These are phyloP conservation scores for Cybosia mesomella DNA, from an alignment of 2,888 invertebrate species.

Conservation along the genomic window DNA sequence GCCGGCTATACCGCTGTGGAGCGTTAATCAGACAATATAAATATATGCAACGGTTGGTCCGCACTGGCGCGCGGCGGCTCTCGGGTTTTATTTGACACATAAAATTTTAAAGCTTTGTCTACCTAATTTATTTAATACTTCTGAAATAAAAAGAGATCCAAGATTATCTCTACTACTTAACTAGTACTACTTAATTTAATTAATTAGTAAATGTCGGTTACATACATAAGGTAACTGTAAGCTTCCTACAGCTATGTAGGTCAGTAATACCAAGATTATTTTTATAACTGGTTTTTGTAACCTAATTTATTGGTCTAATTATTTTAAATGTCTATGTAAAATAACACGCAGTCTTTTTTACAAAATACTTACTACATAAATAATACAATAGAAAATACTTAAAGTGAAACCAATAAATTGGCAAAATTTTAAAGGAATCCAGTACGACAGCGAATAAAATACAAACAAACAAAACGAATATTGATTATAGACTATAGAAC, in stretches of 20 bases:
- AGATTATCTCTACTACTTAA: no score
- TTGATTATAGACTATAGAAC: no score
- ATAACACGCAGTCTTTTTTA: no score
- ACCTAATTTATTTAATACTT: constrained; percentile 1
- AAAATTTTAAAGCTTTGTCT: constrained; percentile 15
- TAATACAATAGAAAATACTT: no score
- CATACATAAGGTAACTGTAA: not conserved
- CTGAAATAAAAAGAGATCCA: constrained; percentile 3
- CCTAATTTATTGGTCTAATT: no score
- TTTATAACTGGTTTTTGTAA: not conserved
- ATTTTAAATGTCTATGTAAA: no score
- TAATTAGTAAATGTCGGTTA: not conserved
- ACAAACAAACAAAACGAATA: no score
- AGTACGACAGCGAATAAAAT: no score
- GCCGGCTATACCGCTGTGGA: constrained; percentile 50
- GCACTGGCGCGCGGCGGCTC: constrained; percentile 11
- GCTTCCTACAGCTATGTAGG: not conserved
- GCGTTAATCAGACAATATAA: constrained; percentile 44
- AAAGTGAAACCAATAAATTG: no score
- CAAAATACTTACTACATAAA: no score
- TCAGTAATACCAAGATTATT: no score
- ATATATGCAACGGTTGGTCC: constrained; percentile 28
- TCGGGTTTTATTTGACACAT: constrained; percentile 21
- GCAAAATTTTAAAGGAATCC: no score
- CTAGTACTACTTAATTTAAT: not conserved